Evolutionary conservation across 2,888 invertebrate species (phyloP).

Genomic region (Eulithis prunata): DNA sequence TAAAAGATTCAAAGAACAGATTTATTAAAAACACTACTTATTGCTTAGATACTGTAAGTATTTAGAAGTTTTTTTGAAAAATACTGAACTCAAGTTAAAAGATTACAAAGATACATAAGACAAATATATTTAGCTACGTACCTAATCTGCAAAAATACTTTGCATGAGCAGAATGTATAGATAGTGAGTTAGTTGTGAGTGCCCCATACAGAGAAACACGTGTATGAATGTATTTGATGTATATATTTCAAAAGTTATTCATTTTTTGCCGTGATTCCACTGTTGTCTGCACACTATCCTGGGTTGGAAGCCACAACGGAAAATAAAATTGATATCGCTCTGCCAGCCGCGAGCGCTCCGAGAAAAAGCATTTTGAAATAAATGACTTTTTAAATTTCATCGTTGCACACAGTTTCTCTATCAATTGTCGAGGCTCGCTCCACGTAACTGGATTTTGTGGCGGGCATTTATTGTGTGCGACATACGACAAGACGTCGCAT

Average conservation of each 20-base stretch:
- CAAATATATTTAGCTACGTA: too few relatives aligned
- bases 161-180: too few relatives aligned
- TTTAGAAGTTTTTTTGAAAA: too few relatives aligned
- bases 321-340: slow-evolving; percentile 83
- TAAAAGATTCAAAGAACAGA: too few relatives aligned
- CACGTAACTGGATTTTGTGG: slow-evolving; percentile 79
- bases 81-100: too few relatives aligned
- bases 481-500: slow-evolving; percentile 70
- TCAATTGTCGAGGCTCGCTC: slow-evolving; percentile 82
- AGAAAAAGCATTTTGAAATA: slow-evolving; percentile 84
- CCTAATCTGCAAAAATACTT: too few relatives aligned
- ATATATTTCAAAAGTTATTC: slow-evolving; percentile 35
- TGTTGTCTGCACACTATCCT: slow-evolving; percentile 51
- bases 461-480: slow-evolving; percentile 81
- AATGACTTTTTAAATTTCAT: slow-evolving; percentile 85
- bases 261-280: slow-evolving; percentile 47
- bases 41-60: too few relatives aligned
- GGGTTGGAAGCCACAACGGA: slow-evolving; percentile 73
- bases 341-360: slow-evolving; percentile 73
- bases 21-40: too few relatives aligned
- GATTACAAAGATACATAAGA: too few relatives aligned
- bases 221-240: slow-evolving; percentile 21
- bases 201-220: slow-evolving; percentile 11
- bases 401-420: slow-evolving; percentile 84
- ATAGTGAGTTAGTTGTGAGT: neutral